Evolutionary conservation across 2,888 invertebrate species (phyloP).

Genomic region (Euproctis similis): DNA sequence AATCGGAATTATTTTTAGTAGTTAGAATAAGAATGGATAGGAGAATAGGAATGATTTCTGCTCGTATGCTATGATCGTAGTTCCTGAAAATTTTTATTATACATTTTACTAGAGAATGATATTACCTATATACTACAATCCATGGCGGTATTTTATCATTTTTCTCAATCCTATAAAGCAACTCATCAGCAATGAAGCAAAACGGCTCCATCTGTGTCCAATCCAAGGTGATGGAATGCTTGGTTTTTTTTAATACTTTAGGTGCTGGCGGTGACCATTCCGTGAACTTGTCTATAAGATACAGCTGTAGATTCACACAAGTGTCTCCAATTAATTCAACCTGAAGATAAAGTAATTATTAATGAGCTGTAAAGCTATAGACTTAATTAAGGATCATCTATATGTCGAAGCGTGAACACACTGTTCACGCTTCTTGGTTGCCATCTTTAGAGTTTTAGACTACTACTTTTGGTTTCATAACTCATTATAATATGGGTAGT

Average conservation of each 20-base stretch:
- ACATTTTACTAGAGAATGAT: neutral
- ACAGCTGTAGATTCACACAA: constrained; percentile 38
- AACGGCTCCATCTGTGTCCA: constrained; percentile 37
- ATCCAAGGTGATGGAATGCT: constrained; percentile 36
- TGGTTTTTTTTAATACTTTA: constrained; percentile 31
- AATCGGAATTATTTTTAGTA: too few species aligned
- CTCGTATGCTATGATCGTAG: neutral
- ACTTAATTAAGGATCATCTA: too few species aligned
- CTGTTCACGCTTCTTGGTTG: too few species aligned
- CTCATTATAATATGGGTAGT: too few species aligned
- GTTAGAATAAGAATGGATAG: too few species aligned
- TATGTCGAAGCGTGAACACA: too few species aligned
- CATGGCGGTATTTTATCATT: constrained; percentile 58
- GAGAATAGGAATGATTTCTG: neutral
- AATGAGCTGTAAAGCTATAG: too few species aligned
- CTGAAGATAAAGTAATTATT: too few species aligned
- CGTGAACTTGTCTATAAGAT: constrained; percentile 30
- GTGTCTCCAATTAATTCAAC: too few species aligned
- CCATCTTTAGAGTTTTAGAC: too few species aligned
- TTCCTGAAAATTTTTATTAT: neutral
- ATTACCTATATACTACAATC: constrained; percentile 53
- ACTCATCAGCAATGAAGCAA: constrained; percentile 31
- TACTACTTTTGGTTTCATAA: too few species aligned
- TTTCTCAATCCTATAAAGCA: constrained; percentile 51
- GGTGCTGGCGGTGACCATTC: constrained; percentile 44